Evolutionary conservation across 2,888 invertebrate species (phyloP).

Genomic region (Hypena proboscidalis): DNA sequence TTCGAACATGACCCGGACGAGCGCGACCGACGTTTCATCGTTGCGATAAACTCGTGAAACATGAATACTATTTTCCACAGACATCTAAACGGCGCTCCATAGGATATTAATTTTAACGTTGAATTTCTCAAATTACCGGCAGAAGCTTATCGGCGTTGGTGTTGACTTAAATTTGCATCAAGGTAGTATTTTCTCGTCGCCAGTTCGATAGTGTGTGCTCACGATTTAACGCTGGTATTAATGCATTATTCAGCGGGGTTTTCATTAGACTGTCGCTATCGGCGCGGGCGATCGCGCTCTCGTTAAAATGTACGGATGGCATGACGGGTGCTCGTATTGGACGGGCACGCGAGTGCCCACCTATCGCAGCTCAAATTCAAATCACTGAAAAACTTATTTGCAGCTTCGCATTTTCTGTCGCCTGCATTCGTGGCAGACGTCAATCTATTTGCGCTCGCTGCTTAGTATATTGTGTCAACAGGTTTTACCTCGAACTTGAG

Average conservation of each 20-base stretch:
- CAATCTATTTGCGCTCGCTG: constrained; percentile 33
- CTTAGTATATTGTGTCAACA: constrained; percentile 4
- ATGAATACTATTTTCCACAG: constrained; percentile 53
- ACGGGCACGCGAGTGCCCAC: constrained; percentile 61
- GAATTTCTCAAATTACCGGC: constrained; percentile 68
- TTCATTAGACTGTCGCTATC: constrained; percentile 83
- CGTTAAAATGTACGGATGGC: constrained; percentile 84
- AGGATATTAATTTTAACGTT: constrained; percentile 60
- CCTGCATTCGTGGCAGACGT: constrained; percentile 45
- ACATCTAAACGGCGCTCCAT: constrained; percentile 44
- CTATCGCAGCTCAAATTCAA: constrained; percentile 58
- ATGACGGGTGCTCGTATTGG: constrained; percentile 79
- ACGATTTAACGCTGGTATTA: constrained; percentile 84
- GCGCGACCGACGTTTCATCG: constrained; percentile 53
- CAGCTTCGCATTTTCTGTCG: constrained; percentile 45
- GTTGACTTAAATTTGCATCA: constrained; percentile 82
- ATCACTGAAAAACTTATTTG: constrained; percentile 53
- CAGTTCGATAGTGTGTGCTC: constrained; percentile 78
- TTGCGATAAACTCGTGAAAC: constrained; percentile 58
- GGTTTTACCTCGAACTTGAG: not conserved
- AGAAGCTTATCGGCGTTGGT: constrained; percentile 74
- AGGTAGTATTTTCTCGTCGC: constrained; percentile 72
- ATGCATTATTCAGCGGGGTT: constrained; percentile 85
- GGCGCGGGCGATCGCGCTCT: constrained; percentile 78
- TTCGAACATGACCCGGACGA: constrained; percentile 51